A percentile compares a stretch with the other conserved stretches of the same genome.
These are phyloP conservation scores for Apeira syringaria DNA, from an alignment of 2,888 invertebrate genomes.

Conservation along the genomic window DNA sequence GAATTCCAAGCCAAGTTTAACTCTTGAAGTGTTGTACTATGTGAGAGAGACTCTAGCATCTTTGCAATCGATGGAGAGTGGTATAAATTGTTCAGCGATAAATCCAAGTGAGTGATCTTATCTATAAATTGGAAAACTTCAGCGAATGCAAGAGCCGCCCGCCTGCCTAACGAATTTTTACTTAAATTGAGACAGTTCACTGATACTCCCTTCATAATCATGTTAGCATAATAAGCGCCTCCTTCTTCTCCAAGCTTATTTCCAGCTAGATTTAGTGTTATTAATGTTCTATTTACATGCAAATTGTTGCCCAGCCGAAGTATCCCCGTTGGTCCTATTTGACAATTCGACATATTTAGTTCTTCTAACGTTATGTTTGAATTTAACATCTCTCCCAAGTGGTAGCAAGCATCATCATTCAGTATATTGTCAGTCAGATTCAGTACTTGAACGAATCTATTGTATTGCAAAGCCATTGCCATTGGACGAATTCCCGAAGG, in stretches of 20 bases:
- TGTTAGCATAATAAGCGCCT: conserved; percentile 37
- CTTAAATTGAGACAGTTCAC: conserved; percentile 40
- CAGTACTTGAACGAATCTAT: conserved; percentile 40
- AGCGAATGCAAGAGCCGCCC: conserved; percentile 37
- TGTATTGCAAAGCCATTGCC: conserved; percentile 44
- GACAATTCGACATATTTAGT: conserved; percentile 46
- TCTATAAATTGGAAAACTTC: conserved; percentile 41
- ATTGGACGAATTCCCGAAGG: conserved; percentile 46
- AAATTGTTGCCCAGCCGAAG: conserved; percentile 36
- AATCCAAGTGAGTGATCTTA: conserved; percentile 41
- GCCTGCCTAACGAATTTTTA: conserved; percentile 40
- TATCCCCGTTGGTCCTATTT: conserved; percentile 46
- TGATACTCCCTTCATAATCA: conserved; percentile 32
- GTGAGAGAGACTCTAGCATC: conserved; percentile 38
- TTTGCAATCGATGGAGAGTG: conserved; percentile 33
- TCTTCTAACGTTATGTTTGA: conserved; percentile 42
- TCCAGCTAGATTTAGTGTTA: conserved; percentile 37
- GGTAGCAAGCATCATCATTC: conserved; percentile 49
- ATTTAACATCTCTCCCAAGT: conserved; percentile 46
- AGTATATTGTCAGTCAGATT: conserved; percentile 49
- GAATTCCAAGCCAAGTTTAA: conserved; percentile 47
- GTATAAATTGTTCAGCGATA: conserved; percentile 48
- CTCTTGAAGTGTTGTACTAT: conserved; percentile 37
- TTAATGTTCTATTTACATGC: conserved; percentile 35
- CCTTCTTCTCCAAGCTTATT: conserved; percentile 49